phyloP scores from a whole-genome alignment of 2,113 vertebrate genomes.

The Barnardius zonarius region DNA sequence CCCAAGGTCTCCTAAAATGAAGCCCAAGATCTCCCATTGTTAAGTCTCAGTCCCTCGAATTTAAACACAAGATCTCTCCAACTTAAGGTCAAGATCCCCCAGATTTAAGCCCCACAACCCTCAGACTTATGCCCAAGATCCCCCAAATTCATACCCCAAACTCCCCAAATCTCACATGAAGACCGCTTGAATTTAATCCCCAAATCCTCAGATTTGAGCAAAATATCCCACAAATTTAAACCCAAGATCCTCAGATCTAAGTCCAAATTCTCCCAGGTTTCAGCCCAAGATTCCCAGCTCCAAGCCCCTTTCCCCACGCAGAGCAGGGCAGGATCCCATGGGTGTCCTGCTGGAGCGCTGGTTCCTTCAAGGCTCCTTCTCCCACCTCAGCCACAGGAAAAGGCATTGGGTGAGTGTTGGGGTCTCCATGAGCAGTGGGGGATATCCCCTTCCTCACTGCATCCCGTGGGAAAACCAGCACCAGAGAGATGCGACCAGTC shows the following conservation, averaged over 20 bases:
- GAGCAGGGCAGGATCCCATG: not conserved
- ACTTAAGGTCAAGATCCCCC: not conserved
- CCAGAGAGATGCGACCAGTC: fast-evolving
- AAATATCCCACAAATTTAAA: not conserved
- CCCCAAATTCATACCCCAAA: fast-evolving
- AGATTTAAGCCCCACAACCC: no score
- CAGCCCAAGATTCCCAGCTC: not conserved
- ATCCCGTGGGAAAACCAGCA: fast-evolving
- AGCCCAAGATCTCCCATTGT: fast-evolving
- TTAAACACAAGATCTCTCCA: not conserved
- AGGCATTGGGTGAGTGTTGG: no score
- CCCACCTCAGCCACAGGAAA: not conserved
- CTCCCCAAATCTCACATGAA: fast-evolving
- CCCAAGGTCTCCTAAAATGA: no score
- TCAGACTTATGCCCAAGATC: not conserved
- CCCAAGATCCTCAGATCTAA: fast-evolving
- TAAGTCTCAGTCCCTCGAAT: not conserved
- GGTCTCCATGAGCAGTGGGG: not conserved
- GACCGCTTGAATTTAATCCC: not conserved
- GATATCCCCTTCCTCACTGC: not conserved
- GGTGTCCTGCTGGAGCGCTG: not conserved
- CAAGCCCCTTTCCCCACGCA: fast-evolving
- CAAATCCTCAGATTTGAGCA: not conserved
- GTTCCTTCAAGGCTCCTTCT: not conserved
- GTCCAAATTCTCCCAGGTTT: no score